A percentile compares a stretch with the other conserved stretches of the same genome.
phyloP scores from a whole-genome alignment of 2,113 vertebrate species.

The Pao palembangensis region DNA sequence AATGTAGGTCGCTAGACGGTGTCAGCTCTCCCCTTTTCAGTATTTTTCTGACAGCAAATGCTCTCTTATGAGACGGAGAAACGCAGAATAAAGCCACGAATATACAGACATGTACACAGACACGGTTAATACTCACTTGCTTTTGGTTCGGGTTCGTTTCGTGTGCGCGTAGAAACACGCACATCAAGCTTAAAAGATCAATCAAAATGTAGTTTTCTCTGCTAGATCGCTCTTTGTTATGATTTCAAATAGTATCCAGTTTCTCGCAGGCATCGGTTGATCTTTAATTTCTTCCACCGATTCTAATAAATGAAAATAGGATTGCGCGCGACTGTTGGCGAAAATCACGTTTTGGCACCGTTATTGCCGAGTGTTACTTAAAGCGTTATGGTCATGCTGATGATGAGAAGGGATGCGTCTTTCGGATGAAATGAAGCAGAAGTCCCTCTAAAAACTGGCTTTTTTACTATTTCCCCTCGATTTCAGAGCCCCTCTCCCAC shows the following conservation, averaged over 20 bases:
- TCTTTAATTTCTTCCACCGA: conserved; percentile 5
- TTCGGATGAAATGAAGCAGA: conserved; percentile 60
- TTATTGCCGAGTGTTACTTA: conserved; percentile 65
- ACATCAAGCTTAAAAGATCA: conserved; percentile 63
- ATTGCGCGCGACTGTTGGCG: conserved; percentile 52
- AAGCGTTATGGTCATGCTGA: conserved; percentile 63
- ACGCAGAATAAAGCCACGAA: conserved; percentile 46
- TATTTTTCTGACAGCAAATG: background rate
- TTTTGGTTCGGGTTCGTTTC: conserved; percentile 66
- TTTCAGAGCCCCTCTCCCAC: conserved; percentile 55
- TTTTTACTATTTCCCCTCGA: conserved; percentile 27
- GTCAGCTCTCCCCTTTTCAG: background rate
- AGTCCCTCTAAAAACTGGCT: conserved; percentile 44
- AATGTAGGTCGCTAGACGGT: conserved; percentile 55
- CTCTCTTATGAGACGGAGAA: conserved; percentile 7
- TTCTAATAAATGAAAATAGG: conserved; percentile 34
- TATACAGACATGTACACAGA: conserved; percentile 55
- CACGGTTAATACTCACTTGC: conserved; percentile 73
- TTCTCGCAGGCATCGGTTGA: conserved; percentile 53
- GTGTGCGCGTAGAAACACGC: conserved; percentile 64
- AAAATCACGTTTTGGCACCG: conserved; percentile 42
- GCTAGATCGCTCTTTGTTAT: conserved; percentile 46
- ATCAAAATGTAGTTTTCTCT: conserved; percentile 65
- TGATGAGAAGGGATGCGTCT: conserved; percentile 55
- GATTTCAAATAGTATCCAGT: conserved; percentile 65